These are phyloP conservation scores for Hemaris fuciformis DNA, from an alignment of 2,888 invertebrate genomes.

Conservation along the genomic window DNA sequence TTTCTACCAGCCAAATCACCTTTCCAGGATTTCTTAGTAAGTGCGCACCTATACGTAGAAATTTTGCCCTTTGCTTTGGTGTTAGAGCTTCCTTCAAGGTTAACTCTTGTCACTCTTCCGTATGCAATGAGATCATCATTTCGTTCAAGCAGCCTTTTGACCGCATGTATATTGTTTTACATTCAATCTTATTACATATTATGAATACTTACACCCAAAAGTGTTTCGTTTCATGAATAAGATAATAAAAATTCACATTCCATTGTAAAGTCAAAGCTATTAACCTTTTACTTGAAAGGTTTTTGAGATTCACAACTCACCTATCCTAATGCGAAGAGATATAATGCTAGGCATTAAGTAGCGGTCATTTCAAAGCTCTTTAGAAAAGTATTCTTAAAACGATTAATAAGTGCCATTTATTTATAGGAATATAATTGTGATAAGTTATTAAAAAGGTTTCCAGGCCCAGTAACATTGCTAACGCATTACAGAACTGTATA, in stretches of 20 bases:
- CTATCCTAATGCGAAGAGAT: background rate
- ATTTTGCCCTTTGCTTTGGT: background rate
- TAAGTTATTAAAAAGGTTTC: conserved; percentile 42
- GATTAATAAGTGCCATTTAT: conserved; percentile 7
- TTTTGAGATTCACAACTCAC: background rate
- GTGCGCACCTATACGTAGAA: background rate
- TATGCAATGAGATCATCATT: conserved; percentile 11
- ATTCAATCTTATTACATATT: conserved; percentile 1
- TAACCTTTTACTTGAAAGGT: background rate
- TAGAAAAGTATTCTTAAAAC: background rate
- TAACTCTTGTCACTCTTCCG: conserved; percentile 11
- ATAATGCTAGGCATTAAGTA: background rate
- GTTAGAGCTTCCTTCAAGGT: conserved; percentile 3
- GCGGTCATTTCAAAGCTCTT: background rate
- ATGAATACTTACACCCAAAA: conserved; percentile 6
- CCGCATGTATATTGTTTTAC: background rate
- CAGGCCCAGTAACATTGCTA: conserved; percentile 59
- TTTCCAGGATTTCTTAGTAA: background rate
- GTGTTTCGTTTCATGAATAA: background rate
- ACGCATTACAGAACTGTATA: conserved; percentile 57
- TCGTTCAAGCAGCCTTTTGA: conserved; percentile 1
- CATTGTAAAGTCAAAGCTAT: background rate
- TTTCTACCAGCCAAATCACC: too few relatives aligned
- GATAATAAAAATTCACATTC: background rate
- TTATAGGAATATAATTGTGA: conserved; percentile 10